phyloP scores from a whole-genome alignment of 1,140 invertebrate species.

The Lucilia cuprina region DNA sequence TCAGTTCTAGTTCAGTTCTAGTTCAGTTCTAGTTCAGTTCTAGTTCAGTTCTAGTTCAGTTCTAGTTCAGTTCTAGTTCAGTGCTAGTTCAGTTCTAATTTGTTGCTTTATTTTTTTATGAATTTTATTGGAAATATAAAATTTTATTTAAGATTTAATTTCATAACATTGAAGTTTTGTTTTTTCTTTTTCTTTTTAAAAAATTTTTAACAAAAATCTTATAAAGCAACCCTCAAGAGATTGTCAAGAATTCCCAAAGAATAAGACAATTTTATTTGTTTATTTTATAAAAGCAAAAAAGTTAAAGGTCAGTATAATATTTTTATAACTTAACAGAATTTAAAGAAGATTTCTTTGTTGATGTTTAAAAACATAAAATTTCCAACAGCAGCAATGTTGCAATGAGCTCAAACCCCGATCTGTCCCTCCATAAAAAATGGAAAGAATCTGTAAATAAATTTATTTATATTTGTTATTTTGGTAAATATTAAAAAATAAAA shows the following conservation, averaged over 20 bases:
- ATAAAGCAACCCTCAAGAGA: background rate
- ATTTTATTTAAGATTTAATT: too few relatives aligned
- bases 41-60: too few relatives aligned
- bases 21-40: too few relatives aligned
- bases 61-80: too few relatives aligned
- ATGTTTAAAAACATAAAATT: background rate
- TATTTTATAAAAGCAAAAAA: background rate
- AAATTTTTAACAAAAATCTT: background rate
- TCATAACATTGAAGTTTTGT: background rate
- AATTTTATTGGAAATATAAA: too few relatives aligned
- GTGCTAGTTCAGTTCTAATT: too few relatives aligned
- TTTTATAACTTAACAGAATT: conserved; percentile 7
- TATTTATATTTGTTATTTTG: background rate
- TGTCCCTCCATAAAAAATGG: background rate
- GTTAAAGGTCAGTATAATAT: background rate
- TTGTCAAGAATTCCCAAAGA: background rate
- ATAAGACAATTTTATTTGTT: background rate
- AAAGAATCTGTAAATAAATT: background rate
- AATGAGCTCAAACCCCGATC: background rate
- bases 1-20: too few relatives aligned
- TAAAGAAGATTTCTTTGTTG: background rate
- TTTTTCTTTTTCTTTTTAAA: background rate
- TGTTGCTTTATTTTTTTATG: too few relatives aligned
- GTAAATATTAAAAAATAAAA: background rate
- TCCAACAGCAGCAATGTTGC: background rate